Evolutionary conservation across 2,888 invertebrate genomes (phyloP).

Genomic region (Gymnoscelis rufifasciata): DNA sequence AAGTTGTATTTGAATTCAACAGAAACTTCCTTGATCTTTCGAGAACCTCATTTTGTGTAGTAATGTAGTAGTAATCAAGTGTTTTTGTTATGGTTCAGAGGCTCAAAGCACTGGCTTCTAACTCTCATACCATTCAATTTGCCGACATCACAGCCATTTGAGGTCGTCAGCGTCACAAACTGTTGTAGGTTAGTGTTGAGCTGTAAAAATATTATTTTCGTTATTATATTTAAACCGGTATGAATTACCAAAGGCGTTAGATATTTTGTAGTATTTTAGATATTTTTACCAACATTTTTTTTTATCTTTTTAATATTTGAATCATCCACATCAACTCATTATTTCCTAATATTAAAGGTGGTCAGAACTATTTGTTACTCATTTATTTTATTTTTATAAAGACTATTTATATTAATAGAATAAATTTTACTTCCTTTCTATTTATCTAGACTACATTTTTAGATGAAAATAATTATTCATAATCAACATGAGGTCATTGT

Average conservation of each 20-base stretch:
- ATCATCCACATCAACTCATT: slow-evolving; percentile 32
- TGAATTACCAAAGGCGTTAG: slow-evolving; percentile 76
- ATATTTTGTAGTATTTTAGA: slow-evolving; percentile 66
- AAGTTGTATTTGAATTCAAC: slow-evolving; percentile 6
- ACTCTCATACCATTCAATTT: background rate
- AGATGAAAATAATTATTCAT: slow-evolving; percentile 46
- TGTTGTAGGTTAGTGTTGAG: slow-evolving; percentile 47
- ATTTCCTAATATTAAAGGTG: slow-evolving; percentile 20
- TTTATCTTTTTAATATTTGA: slow-evolving; percentile 30
- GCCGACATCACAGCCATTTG: slow-evolving; percentile 1
- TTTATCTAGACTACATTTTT: slow-evolving; percentile 30
- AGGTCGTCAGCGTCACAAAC: slow-evolving; percentile 10
- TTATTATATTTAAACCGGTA: slow-evolving; percentile 69
- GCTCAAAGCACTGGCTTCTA: slow-evolving; percentile 4
- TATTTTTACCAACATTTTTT: slow-evolving; percentile 50
- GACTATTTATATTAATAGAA: slow-evolving; percentile 40
- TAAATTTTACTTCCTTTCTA: slow-evolving; percentile 38
- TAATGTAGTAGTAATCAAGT: slow-evolving; percentile 1
- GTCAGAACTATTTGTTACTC: slow-evolving; percentile 27
- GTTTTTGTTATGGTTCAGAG: slow-evolving; percentile 7
- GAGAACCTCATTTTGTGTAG: slow-evolving; percentile 63
- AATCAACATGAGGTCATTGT: slow-evolving; percentile 34
- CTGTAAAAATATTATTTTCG: slow-evolving; percentile 55
- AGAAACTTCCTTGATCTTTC: slow-evolving; percentile 60
- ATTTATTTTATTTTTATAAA: slow-evolving; percentile 34